A percentile compares a stretch with the other conserved stretches of the same genome.
Conservation (phyloP, 2,888 invertebrate genomes). For the Malachius bipustulatus region DNA sequence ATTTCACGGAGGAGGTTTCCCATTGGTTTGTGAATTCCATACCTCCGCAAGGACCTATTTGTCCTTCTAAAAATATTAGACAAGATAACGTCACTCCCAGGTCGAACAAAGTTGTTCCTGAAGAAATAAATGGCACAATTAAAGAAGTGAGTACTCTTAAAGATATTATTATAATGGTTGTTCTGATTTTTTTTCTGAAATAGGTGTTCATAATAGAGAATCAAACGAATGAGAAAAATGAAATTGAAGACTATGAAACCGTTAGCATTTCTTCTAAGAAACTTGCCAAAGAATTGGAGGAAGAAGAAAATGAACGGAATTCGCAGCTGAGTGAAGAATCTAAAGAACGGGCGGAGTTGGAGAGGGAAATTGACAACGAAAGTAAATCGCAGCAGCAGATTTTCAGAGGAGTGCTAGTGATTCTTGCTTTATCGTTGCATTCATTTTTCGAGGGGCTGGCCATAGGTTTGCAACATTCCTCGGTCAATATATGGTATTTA, state of each 20-base stretch:
- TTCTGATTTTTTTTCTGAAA: too few species aligned
- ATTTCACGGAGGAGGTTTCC: slow-evolving; percentile 42
- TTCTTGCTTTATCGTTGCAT: slow-evolving; percentile 42
- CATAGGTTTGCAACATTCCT: slow-evolving; percentile 38
- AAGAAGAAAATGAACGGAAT: slow-evolving; percentile 22
- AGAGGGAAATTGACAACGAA: slow-evolving; percentile 21
- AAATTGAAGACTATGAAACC: slow-evolving; percentile 12
- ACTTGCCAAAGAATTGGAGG: too few species aligned
- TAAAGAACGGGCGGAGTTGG: slow-evolving; percentile 23
- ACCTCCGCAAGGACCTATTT: slow-evolving; percentile 22
- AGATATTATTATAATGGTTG: too few species aligned
- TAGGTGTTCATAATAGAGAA: too few species aligned
- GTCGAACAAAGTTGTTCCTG: slow-evolving; percentile 20
- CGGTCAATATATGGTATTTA: slow-evolving; percentile 40
- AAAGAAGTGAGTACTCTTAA: slow-evolving; percentile 13
- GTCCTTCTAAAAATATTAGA: slow-evolving; percentile 6
- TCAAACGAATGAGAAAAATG: too few species aligned
- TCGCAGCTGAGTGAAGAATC: slow-evolving; percentile 12
- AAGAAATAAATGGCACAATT: slow-evolving; percentile 8
- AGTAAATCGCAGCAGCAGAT: slow-evolving; percentile 29
- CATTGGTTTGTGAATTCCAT: slow-evolving; percentile 32
- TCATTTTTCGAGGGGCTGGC: slow-evolving; percentile 44
- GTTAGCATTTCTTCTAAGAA: slow-evolving; percentile 19
- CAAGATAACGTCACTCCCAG: slow-evolving; percentile 6
- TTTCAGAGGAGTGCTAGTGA: slow-evolving; percentile 35